Percentiles rank a stretch among this genome's conserved stretches.
phyloP scores from a whole-genome alignment of 2,888 invertebrate species.

The Diogma glabrata region DNA sequence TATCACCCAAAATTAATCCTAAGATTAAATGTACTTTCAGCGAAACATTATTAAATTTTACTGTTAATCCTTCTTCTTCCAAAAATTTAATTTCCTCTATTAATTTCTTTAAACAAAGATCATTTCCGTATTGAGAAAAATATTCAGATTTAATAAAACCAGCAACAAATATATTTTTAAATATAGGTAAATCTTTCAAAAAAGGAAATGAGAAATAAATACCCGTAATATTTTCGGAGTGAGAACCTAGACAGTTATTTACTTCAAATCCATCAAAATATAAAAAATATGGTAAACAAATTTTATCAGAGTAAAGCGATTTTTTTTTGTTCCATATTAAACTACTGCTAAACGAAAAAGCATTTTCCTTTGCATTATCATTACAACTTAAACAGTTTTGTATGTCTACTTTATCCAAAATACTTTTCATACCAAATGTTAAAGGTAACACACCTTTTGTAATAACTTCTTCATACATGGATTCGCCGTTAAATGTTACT shows the following conservation, averaged over 20 bases:
- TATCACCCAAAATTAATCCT: not conserved
- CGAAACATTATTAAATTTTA: constrained; percentile 14
- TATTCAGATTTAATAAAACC: not conserved
- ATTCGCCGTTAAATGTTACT: not conserved
- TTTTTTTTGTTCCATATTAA: not conserved
- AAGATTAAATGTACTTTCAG: not conserved
- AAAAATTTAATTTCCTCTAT: constrained; percentile 21
- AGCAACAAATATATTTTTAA: constrained; percentile 1
- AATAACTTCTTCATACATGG: not conserved
- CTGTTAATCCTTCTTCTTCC: constrained; percentile 19
- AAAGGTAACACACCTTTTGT: not conserved
- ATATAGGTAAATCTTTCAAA: constrained; percentile 1
- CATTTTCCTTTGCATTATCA: not conserved
- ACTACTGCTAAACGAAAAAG: not conserved
- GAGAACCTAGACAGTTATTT: constrained; percentile 13
- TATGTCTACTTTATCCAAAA: not conserved
- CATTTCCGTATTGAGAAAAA: constrained; percentile 15
- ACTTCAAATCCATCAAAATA: constrained; percentile 13
- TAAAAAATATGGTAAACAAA: constrained; percentile 1
- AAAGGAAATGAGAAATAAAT: constrained; percentile 12
- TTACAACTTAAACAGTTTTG: not conserved
- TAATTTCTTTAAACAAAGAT: constrained; percentile 20
- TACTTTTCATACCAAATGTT: not conserved
- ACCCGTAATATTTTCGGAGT: constrained; percentile 12
- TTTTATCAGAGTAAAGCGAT: not conserved